Percentiles rank a stretch among this genome's conserved stretches.
phyloP scores from a whole-genome alignment of 2,113 vertebrate genomes.

The Carettochelys insculpta region DNA sequence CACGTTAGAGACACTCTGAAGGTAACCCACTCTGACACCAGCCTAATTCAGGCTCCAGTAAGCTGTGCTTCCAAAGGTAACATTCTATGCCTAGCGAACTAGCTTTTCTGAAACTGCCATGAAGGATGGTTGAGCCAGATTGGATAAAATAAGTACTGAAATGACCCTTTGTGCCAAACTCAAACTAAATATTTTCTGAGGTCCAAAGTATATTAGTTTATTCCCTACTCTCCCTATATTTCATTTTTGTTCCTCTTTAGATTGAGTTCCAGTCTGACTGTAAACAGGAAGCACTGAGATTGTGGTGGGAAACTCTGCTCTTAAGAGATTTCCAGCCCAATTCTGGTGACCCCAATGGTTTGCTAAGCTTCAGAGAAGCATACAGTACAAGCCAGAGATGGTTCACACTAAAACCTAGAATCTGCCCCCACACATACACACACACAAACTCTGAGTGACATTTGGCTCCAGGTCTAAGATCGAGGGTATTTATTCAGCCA shows the following conservation, averaged over 20 bases:
- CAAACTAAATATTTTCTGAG: neutral
- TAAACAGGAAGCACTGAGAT: neutral
- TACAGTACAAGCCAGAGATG: neutral
- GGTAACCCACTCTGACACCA: fast-evolving
- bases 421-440: neutral
- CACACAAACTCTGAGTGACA: neutral
- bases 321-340: neutral
- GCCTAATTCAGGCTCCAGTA: neutral
- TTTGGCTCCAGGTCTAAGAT: neutral
- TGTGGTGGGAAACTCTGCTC: neutral
- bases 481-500: neutral
- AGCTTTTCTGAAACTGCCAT: neutral
- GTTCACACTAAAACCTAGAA: neutral
- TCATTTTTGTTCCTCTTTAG: neutral
- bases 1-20: neutral
- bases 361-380: neutral
- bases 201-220: neutral
- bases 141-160: neutral
- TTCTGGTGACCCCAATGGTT: neutral
- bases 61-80: neutral
- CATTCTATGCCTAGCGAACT: neutral
- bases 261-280: neutral
- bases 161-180: neutral
- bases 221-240: neutral
- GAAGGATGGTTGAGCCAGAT: neutral